Base-by-base conservation (phyloP, 2,888 invertebrate species). In the Athrips mouffetella region DNA sequence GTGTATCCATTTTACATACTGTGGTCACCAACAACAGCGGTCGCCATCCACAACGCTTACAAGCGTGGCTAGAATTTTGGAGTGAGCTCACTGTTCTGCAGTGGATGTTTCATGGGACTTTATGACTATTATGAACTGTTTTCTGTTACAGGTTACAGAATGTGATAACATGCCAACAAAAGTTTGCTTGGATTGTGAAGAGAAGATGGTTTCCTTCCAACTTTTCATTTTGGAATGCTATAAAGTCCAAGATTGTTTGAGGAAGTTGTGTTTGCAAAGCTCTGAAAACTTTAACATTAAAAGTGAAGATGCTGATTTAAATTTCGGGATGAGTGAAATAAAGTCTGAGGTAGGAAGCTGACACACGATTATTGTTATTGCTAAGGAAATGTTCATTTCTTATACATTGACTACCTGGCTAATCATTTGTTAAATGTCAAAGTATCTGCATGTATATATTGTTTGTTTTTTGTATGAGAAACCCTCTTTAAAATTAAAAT, bases 201-300 rank as follows among this genome's bases (percentile, higher is more conserved):
- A 87, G 52, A 88, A 77, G 64, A 73, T 88, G 64, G 70, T 86
- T n/a, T 74, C 82, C 25, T 85, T 87, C 58, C 80, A 87, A 60
- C 57, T 85, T 44, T 88, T 82, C 73, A 65, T 85, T 33, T 61
- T 85, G 54, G 84, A 88, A 64, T 87, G 87, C 58, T 76, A 73
- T 50, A 84, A 81, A 64, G 72, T 72, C 27, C 87, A 88, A 60
- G 82, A 85, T 40, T 65, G 62, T 48, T 61, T 84, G 25, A 76
- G 71, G 49, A 71, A 69, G 51, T 61, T 78, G 60, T 72, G 54
- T 65, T 58, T 66, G 53, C 74, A 70, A 8, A 58, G 45, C 49
- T 53, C 51, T 51, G 56, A 61, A 39, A 55, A 60, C 33, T 54
- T 65, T 39, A 51, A 54, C 13, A 63, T 80, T 29, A 82, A 85